A percentile compares a stretch with the other conserved stretches of the same genome.
Conservation (phyloP, 2,113 vertebrate genomes). For the Caranx melampygus region DNA sequence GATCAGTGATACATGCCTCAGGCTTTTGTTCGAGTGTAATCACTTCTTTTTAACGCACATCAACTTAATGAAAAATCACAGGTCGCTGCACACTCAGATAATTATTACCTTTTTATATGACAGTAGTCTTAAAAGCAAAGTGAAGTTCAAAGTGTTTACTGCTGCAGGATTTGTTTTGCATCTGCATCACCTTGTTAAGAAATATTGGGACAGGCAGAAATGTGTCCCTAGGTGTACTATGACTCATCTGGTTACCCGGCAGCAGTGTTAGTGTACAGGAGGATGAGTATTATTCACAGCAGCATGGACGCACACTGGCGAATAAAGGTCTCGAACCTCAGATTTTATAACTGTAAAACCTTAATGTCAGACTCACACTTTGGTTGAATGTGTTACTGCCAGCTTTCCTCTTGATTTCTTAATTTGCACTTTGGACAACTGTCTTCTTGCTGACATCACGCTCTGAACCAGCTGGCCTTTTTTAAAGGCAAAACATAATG, state of each 20-base stretch:
- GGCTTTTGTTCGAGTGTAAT: conserved; percentile 34
- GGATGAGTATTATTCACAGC: conserved; percentile 28
- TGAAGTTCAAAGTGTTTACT: conserved; percentile 4
- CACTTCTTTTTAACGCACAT: conserved; percentile 28
- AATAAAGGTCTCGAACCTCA: conserved; percentile 22
- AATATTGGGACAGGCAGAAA: conserved; percentile 33
- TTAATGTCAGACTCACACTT: neutral
- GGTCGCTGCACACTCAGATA: conserved; percentile 12
- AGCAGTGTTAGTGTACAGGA: conserved; percentile 7
- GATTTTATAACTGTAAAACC: conserved; percentile 3
- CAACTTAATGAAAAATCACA: conserved; percentile 19
- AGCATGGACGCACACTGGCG: neutral
- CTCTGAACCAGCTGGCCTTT: too few relatives aligned
- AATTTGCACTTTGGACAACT: too few relatives aligned
- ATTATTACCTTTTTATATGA: conserved; percentile 8
- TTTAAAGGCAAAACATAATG: neutral
- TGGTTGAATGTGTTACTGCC: neutral
- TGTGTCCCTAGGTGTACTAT: conserved; percentile 35
- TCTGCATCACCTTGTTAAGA: conserved; percentile 16
- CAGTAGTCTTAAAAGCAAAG: conserved; percentile 25
- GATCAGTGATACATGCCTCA: conserved; percentile 14
- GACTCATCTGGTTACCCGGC: conserved; percentile 52
- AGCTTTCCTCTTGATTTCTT: too few relatives aligned
- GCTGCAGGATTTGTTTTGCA: conserved; percentile 39
- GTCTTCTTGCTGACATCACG: too few relatives aligned